Evolutionary conservation across 2,888 invertebrate species (phyloP).

Genomic region (Fabriciana adippe): DNA sequence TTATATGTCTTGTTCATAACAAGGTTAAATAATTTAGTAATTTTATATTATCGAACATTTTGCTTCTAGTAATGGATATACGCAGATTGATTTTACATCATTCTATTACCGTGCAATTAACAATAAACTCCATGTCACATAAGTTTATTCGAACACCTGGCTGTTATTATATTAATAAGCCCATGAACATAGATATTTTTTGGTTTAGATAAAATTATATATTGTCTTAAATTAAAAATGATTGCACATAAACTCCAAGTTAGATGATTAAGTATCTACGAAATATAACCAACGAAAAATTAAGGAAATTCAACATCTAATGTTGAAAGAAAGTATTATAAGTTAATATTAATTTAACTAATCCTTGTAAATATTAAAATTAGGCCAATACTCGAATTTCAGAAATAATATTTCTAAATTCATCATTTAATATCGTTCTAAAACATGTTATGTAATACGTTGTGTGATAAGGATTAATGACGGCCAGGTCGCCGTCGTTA

Average conservation of each 20-base stretch:
- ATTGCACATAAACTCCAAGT: too few relatives aligned
- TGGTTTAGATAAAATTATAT: not conserved
- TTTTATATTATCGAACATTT: not conserved
- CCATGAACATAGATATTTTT: not conserved
- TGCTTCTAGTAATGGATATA: constrained; percentile 8
- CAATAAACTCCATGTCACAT: constrained; percentile 9
- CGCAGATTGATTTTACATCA: constrained; percentile 3
- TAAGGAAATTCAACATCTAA: too few relatives aligned
- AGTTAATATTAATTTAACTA: too few relatives aligned
- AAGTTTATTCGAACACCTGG: constrained; percentile 8
- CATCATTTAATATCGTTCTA: constrained; percentile 11
- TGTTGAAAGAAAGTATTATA: too few relatives aligned
- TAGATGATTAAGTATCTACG: too few relatives aligned
- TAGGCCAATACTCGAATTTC: not conserved
- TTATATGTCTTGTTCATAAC: constrained; percentile 4
- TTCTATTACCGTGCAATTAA: not conserved
- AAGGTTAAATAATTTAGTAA: constrained; percentile 14
- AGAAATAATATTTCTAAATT: constrained; percentile 4
- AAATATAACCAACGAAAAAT: too few relatives aligned
- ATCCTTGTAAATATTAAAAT: not conserved
- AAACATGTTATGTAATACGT: constrained; percentile 29
- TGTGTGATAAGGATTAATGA: constrained; percentile 61
- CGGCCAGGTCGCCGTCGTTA: constrained; percentile 46
- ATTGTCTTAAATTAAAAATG: not conserved
- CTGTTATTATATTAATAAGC: constrained; percentile 5